Percentiles rank a stretch among this genome's conserved stretches.
phyloP scores from a whole-genome alignment of 2,888 invertebrate genomes.

The Zonitis immaculata region DNA sequence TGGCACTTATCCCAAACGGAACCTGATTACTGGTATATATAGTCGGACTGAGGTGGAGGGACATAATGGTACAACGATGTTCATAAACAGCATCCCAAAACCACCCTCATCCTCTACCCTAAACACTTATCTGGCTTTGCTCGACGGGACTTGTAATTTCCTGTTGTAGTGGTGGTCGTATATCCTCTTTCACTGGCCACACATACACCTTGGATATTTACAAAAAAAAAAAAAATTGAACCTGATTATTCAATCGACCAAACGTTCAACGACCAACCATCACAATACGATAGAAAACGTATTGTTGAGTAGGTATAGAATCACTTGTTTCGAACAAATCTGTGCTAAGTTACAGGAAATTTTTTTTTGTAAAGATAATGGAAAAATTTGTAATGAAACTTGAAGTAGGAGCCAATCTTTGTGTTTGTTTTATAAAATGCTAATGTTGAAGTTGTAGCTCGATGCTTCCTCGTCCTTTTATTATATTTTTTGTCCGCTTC shows the following conservation, averaged over 20 bases:
- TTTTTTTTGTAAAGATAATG: background rate
- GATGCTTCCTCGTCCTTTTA: background rate
- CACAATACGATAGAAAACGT: too few relatives aligned
- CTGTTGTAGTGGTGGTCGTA: slow-evolving; percentile 12
- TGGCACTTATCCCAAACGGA: slow-evolving; percentile 20
- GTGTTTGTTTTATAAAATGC: background rate
- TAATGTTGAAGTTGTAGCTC: background rate
- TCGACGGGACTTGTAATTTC: slow-evolving; percentile 19
- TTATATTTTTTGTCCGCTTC: background rate
- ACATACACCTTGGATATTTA: background rate
- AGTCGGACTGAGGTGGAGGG: slow-evolving; percentile 7
- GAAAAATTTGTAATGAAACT: background rate
- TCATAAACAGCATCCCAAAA: background rate
- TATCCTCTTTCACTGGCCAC: slow-evolving; percentile 10
- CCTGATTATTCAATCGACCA: too few relatives aligned
- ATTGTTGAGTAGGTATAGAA: too few relatives aligned
- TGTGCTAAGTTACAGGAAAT: background rate
- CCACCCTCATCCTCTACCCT: slow-evolving; percentile 4
- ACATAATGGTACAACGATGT: slow-evolving; percentile 10
- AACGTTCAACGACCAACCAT: too few relatives aligned
- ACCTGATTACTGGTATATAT: slow-evolving; percentile 19
- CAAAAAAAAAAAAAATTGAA: too few relatives aligned
- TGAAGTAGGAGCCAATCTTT: background rate
- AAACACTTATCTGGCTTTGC: slow-evolving; percentile 14
- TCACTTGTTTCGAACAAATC: too few relatives aligned